Conservation (phyloP, 2,797 vertebrate species). For the Pogonophryne albipinna region DNA sequence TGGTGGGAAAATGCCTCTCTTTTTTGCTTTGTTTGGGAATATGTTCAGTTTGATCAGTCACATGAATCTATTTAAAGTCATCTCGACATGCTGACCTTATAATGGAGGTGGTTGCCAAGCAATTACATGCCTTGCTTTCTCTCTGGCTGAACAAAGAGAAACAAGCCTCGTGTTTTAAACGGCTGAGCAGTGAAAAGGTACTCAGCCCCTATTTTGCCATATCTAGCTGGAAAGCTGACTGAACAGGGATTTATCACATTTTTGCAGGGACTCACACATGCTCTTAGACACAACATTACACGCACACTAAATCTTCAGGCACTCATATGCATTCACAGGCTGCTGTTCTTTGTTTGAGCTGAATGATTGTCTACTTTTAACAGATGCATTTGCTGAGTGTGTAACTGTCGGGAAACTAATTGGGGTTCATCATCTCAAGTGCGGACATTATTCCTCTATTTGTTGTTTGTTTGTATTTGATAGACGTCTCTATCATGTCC, state of each 20-base stretch:
- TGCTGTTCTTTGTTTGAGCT: constrained; percentile 51
- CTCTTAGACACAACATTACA: constrained; percentile 54
- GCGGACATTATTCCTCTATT: constrained; percentile 48
- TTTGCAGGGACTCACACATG: constrained; percentile 69
- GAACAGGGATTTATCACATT: constrained; percentile 76
- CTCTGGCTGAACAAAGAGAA: constrained; percentile 77
- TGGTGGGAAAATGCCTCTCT: constrained; percentile 48
- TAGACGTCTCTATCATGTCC: constrained; percentile 50
- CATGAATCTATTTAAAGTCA: constrained; percentile 82
- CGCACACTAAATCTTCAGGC: constrained; percentile 45
- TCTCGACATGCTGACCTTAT: constrained; percentile 80
- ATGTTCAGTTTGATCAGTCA: constrained; percentile 81
- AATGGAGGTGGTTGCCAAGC: constrained; percentile 83
- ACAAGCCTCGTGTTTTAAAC: constrained; percentile 78
- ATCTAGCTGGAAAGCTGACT: constrained; percentile 75
- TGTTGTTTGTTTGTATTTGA: constrained; percentile 40
- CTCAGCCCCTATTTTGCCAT: constrained; percentile 73
- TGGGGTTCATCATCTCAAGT: constrained; percentile 61
- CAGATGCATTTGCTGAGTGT: constrained; percentile 49
- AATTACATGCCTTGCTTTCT: constrained; percentile 81
- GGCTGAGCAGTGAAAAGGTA: constrained; percentile 80
- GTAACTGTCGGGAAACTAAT: constrained; percentile 57
- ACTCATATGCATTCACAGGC: constrained; percentile 38
- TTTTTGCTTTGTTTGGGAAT: constrained; percentile 68
- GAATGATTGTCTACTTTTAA: constrained; percentile 64